A percentile compares a stretch with the other conserved stretches of the same genome.
Conservation (phyloP, 92 coral and sea anemone genomes). For the Porites cylindrica region DNA sequence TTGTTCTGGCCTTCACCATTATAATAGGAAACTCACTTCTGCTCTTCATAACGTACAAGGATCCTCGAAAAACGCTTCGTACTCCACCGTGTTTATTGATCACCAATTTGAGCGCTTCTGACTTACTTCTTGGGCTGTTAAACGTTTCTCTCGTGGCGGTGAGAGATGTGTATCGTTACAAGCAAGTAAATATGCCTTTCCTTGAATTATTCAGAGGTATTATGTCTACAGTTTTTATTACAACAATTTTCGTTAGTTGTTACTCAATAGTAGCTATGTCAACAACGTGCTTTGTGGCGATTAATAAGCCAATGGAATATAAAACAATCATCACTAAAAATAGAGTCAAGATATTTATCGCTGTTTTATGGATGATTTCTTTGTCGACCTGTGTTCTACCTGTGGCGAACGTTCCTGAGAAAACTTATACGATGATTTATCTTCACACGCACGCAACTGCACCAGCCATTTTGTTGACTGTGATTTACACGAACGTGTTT, state of each 20-base stretch:
- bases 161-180: constrained; percentile 36
- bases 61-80: constrained; percentile 36
- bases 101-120: constrained; percentile 39
- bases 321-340: constrained; percentile 35
- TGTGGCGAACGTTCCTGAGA: constrained; percentile 35
- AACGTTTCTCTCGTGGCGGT: constrained; percentile 24
- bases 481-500: constrained; percentile 45
- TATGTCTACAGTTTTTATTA: not conserved
- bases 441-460: constrained; percentile 67
- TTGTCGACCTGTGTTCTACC: constrained; percentile 60
- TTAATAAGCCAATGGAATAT: constrained; percentile 51
- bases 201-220: not conserved
- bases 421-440: constrained; percentile 44
- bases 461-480: constrained; percentile 55
- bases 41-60: constrained; percentile 30
- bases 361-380: constrained; percentile 52
- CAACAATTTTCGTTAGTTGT: constrained; percentile 54
- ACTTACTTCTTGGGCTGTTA: constrained; percentile 29
- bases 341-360: constrained; percentile 37
- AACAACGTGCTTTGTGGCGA: constrained; percentile 52
- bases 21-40: constrained; percentile 24
- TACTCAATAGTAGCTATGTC: constrained; percentile 64
- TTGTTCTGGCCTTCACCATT: not conserved
- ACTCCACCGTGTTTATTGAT: constrained; percentile 28
- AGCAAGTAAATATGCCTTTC: constrained; percentile 14